Evolutionary conservation across 1,140 invertebrate genomes (phyloP).

Genomic region (Cylas formicarius): DNA sequence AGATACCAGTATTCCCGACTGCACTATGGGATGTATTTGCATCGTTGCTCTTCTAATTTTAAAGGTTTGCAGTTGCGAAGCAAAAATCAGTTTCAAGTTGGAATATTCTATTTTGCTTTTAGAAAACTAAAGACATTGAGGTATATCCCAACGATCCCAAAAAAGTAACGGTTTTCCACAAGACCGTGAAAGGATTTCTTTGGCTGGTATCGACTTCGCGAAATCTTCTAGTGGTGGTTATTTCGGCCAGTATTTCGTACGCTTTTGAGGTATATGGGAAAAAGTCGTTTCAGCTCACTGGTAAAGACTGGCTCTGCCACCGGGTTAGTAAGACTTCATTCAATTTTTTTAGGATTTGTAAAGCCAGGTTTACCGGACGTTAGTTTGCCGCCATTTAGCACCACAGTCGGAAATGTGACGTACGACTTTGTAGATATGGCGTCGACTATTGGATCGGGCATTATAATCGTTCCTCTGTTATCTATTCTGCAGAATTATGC

Average conservation of each 20-base stretch:
- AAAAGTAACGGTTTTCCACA: conserved; percentile 42
- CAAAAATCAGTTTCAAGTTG: conserved; percentile 2
- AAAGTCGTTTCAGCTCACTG: conserved; percentile 61
- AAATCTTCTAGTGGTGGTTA: conserved; percentile 70
- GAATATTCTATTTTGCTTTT: conserved; percentile 31
- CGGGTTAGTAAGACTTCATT: neutral
- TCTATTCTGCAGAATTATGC: conserved; percentile 77
- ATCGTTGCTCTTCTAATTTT: conserved; percentile 60
- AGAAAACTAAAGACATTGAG: conserved; percentile 67
- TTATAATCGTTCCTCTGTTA: conserved; percentile 69
- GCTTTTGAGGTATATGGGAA: conserved; percentile 53
- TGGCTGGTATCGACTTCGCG: conserved; percentile 70
- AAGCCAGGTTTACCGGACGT: conserved; percentile 62
- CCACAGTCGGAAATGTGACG: conserved; percentile 55
- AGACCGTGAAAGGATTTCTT: conserved; percentile 47
- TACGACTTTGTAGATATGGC: conserved; percentile 62
- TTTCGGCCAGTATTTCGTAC: conserved; percentile 59
- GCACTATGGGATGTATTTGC: conserved; percentile 57
- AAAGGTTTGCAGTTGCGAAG: conserved; percentile 45
- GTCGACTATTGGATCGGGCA: conserved; percentile 61
- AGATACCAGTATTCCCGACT: conserved; percentile 60
- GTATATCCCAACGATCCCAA: conserved; percentile 44
- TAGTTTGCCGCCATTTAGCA: conserved; percentile 55
- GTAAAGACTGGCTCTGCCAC: conserved; percentile 38
- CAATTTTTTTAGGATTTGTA: conserved; percentile 48